phyloP scores from a whole-genome alignment of 2,113 vertebrate genomes.

The Anhinga anhinga region DNA sequence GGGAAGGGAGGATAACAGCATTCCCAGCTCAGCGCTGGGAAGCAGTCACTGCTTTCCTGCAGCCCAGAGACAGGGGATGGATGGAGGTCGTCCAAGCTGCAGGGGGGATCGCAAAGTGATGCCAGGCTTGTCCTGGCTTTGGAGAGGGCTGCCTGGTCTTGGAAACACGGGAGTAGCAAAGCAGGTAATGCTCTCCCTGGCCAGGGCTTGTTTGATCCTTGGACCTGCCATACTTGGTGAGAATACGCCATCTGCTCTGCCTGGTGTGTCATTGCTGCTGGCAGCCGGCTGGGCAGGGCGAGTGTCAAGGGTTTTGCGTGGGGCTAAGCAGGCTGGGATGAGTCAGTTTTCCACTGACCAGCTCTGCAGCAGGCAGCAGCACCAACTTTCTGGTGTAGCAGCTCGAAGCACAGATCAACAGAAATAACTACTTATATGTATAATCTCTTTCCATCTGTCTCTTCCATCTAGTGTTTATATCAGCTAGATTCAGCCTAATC shows the following conservation, averaged over 20 bases:
- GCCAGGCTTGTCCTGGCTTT: background rate
- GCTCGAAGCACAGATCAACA: background rate
- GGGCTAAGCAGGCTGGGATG: background rate
- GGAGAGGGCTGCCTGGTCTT: background rate
- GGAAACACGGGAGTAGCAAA: background rate
- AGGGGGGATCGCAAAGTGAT: accelerated
- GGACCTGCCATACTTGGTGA: background rate
- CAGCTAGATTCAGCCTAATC: background rate
- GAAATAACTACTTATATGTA: background rate
- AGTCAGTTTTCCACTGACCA: background rate
- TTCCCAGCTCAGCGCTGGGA: background rate
- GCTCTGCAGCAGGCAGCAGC: background rate
- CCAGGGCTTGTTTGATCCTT: background rate
- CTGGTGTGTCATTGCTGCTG: background rate
- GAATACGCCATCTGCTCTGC: background rate
- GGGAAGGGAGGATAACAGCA: background rate
- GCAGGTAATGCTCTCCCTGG: background rate
- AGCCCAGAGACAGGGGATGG: background rate
- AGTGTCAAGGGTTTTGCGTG: background rate
- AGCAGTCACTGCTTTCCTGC: background rate
- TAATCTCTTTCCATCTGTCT: background rate
- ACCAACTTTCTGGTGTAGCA: background rate
- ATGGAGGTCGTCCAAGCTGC: background rate
- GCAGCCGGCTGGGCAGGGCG: background rate
- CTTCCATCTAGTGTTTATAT: accelerated